These are phyloP conservation scores for Channa maculata DNA, from an alignment of 2,113 vertebrate species.

Conservation along the genomic window DNA sequence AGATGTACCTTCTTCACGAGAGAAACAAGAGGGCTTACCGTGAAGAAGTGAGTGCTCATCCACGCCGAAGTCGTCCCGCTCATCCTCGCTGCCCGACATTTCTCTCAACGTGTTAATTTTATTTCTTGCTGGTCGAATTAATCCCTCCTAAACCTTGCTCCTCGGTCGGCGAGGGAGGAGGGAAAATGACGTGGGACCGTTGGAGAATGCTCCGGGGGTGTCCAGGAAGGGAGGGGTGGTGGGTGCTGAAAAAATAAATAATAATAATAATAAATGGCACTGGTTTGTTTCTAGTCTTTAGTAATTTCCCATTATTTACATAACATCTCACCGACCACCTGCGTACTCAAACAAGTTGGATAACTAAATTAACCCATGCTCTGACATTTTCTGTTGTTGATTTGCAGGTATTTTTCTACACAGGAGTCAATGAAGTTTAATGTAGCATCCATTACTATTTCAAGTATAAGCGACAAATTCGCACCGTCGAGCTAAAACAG, in stretches of 20 bases:
- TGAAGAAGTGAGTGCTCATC: slow-evolving; percentile 74
- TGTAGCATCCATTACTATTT: slow-evolving; percentile 36
- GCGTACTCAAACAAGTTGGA: slow-evolving; percentile 63
- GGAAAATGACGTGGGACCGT: slow-evolving; percentile 81
- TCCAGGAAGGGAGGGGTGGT: slow-evolving; percentile 71
- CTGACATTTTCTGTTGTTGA: slow-evolving; percentile 29
- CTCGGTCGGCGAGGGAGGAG: slow-evolving; percentile 79
- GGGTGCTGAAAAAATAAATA: slow-evolving; percentile 48
- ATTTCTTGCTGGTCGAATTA: slow-evolving; percentile 65
- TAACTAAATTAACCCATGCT: slow-evolving; percentile 39
- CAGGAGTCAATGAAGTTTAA: slow-evolving; percentile 44
- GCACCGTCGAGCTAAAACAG: slow-evolving; percentile 22
- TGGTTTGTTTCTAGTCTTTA: slow-evolving; percentile 24
- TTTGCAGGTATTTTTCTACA: slow-evolving; percentile 36
- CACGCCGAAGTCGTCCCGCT: slow-evolving; percentile 79
- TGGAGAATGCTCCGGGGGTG: slow-evolving; percentile 76
- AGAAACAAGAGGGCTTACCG: slow-evolving; percentile 68
- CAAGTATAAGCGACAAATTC: slow-evolving; percentile 20
- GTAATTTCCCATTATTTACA: slow-evolving; percentile 8
- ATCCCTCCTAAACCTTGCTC: slow-evolving; percentile 76
- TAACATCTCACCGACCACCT: slow-evolving; percentile 35
- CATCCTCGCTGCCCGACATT: slow-evolving; percentile 86
- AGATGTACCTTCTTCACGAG: slow-evolving; percentile 60
- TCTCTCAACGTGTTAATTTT: slow-evolving; percentile 48
- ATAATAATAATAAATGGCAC: slow-evolving; percentile 51